Evolutionary conservation across 2,888 invertebrate species (phyloP), one percentile per base, ranked within the genome.

Genomic region (Aethes cnicana): DNA sequence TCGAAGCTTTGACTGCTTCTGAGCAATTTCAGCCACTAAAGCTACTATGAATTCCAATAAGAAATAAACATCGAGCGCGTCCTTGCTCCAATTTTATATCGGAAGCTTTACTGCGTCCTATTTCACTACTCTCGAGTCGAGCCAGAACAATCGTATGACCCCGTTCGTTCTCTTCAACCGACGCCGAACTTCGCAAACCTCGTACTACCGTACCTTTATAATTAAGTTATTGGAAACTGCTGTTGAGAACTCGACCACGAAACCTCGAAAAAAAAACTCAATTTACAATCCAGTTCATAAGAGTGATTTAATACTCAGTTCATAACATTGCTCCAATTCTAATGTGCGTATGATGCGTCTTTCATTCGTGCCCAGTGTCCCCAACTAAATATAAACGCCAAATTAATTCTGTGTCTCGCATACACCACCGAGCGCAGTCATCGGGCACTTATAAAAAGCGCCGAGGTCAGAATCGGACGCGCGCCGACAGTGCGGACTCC

Each of bases 381-480:
- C 66, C 69, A 64, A 72, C 85, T 85, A 85, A 85, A 82, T 86
- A 83, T 86, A 86, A 82, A 80, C 73, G 67, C 68, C 68, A 68
- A 69, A 69, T 76, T 73, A 70, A 72, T 77, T 74, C 63, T 72
- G 72, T 77, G 74, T 78, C 80, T 68, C 74, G 74, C 69, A 75
- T 72, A 82, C 58, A 63, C 70, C 76, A 81, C 80, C 79, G 85
- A 81, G 78, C 82, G 77, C 78, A 72, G 83, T 83, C 85, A 79
- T 81, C 81, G 81, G 81, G 66, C 80, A 81, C 84, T 84, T 88
- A 88, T 87, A 87, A 88, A 88, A 87, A 87, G 87, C 80, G 74
- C 69, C 79, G 87, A 89, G 89, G 87, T 86, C 87, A 83, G 71
- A 80, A 73, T 68, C 72, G 69, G 63, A 66, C 73, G 75, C 68